Conservation (phyloP, 1,140 invertebrate genomes). For the Drosophila cardini region DNA sequence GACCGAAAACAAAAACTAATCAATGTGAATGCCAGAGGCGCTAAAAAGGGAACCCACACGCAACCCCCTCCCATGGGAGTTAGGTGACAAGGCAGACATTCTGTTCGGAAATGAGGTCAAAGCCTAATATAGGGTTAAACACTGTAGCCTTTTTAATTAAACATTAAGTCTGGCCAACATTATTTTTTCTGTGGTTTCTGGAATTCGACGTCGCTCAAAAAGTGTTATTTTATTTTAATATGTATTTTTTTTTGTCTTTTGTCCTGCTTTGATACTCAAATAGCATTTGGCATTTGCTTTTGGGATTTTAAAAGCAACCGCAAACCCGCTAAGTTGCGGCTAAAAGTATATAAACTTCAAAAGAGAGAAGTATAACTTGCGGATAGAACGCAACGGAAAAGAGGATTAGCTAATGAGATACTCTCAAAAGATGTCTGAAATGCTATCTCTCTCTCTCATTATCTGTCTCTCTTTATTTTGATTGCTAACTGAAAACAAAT, state of each 20-base stretch:
- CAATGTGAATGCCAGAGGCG: constrained; percentile 46
- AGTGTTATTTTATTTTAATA: constrained; percentile 15
- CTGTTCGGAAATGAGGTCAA: constrained; percentile 41
- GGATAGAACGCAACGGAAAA: constrained; percentile 27
- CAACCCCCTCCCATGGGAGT: constrained; percentile 1
- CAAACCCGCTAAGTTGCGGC: constrained; percentile 64
- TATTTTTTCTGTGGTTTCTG: constrained; percentile 49
- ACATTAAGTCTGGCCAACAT: constrained; percentile 58
- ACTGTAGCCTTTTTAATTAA: constrained; percentile 69
- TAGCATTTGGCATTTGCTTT: constrained; percentile 41
- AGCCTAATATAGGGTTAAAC: constrained; percentile 59
- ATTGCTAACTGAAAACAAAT: not conserved
- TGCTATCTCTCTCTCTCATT: not conserved
- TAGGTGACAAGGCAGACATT: constrained; percentile 57
- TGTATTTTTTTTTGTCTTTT: constrained; percentile 34
- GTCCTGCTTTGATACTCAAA: constrained; percentile 16
- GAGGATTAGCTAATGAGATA: constrained; percentile 43
- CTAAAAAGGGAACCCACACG: not conserved
- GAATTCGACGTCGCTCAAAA: constrained; percentile 24
- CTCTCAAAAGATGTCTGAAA: constrained; percentile 22
- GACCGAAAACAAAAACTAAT: constrained; percentile 83
- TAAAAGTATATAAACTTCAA: constrained; percentile 53
- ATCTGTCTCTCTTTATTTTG: not conserved
- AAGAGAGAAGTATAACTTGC: constrained; percentile 37
- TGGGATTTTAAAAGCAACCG: constrained; percentile 44